Evolutionary conservation across 2,888 invertebrate genomes (phyloP), one percentile per base, ranked within the genome.

Genomic region (Drosophila mercatorum): DNA sequence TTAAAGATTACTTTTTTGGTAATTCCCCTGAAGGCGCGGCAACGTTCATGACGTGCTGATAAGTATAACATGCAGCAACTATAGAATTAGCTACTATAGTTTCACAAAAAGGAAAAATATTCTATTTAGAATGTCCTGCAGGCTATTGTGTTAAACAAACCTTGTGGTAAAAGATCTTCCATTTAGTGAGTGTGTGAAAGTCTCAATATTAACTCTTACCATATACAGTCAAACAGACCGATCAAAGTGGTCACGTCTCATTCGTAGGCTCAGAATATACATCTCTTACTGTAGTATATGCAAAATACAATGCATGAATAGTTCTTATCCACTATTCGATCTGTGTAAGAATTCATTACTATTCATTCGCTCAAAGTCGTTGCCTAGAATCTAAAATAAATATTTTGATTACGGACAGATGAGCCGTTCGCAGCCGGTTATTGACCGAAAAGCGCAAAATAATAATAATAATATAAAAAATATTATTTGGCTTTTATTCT

Each of bases 21-120:
- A 73, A 61, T 68, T 68, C 55, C 14, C 11, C 40, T 6, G 28
- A 77, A 75, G 80, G 76, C 69, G 76, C 75, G 75, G 28, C 76
- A 44, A 71, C 60, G 62, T 73, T 78, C 64, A 64, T 73, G 68
- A 78, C 43, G 68, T 67, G 72, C 56, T 63, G 43, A 70, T 69
- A 41, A 61, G 51, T 69, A 69, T 46, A 34, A 51, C 4, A 17
- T 34, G 36, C 38, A 38, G 17, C 26, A n/a, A 43, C 11, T 41
- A 12, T 28, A 28, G 14, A 14, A 11, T 28, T 14, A 10, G 17
- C 38, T 46, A 22, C 14, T 34, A 34, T 46, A 8, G 26, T 31
- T 67, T 67, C 22, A 26, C 28, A 8, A 38, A 0, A 26, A 31
- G 22, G 7, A 11, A 22, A 36, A 41, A 41, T 26, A 5, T 63